Conservation (phyloP, 2,113 vertebrate genomes). For the Agapornis roseicollis region DNA sequence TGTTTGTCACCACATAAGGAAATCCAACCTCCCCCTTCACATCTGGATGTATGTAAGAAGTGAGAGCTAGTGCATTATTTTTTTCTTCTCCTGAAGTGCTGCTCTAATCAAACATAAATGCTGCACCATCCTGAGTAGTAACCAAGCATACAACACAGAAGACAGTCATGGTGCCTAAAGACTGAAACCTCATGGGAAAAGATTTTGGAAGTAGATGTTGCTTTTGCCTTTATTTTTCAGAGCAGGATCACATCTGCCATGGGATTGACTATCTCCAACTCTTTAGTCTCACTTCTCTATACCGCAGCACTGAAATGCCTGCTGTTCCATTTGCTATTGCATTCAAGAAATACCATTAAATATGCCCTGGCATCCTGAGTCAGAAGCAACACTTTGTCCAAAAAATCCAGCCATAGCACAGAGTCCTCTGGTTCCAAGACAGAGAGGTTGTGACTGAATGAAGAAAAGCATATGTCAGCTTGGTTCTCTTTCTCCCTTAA, state of each 20-base stretch:
- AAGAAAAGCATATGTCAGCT: not conserved
- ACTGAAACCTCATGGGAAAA: not conserved
- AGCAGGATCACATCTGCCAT: not conserved
- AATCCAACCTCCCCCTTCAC: not conserved
- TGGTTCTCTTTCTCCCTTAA: not conserved
- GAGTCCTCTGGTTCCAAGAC: not conserved
- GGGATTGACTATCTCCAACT: not conserved
- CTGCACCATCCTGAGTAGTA: not conserved
- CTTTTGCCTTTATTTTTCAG: not conserved
- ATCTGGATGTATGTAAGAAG: not conserved
- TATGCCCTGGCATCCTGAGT: not conserved
- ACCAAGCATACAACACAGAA: not conserved
- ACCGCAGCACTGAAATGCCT: not conserved
- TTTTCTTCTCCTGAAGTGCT: not conserved
- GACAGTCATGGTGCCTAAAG: not conserved
- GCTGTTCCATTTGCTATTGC: not conserved
- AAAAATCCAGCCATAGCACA: not conserved
- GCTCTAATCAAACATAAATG: not conserved
- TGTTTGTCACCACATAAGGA: not conserved
- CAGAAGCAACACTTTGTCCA: not conserved
- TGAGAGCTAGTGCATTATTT: not conserved
- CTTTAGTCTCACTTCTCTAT: not conserved
- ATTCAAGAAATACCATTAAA: not conserved
- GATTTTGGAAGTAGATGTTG: not conserved
- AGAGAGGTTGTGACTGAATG: not conserved